These are phyloP conservation scores for Alentia gelatinosa DNA, from an alignment of 2,888 invertebrate species.

Conservation along the genomic window DNA sequence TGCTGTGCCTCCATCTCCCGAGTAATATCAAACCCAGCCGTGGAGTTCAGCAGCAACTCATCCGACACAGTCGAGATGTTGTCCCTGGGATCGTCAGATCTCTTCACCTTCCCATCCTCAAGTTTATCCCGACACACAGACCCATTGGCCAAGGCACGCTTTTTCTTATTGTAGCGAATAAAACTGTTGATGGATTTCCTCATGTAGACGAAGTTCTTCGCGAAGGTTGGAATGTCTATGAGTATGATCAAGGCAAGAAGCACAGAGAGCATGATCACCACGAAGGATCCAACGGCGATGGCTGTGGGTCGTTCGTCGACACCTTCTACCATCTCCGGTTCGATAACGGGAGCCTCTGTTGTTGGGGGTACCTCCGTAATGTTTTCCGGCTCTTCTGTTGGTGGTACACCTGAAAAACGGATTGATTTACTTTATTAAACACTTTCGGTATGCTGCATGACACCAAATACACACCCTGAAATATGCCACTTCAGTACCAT, in stretches of 20 bases:
- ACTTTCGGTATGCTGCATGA: no score
- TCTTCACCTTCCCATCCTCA: neutral
- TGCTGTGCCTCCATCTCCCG: slow-evolving; percentile 27
- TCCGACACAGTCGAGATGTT: neutral
- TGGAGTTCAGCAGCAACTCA: neutral
- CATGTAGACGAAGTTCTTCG: slow-evolving; percentile 7
- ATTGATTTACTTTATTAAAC: no score
- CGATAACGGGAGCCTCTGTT: neutral
- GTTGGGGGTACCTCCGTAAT: neutral
- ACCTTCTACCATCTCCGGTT: neutral
- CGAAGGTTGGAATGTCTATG: slow-evolving; percentile 46
- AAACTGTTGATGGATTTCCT: neutral
- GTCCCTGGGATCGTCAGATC: neutral
- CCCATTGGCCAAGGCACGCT: slow-evolving; percentile 7
- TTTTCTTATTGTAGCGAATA: neutral
- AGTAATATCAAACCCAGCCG: slow-evolving; percentile 20
- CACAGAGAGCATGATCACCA: neutral
- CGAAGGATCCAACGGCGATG: slow-evolving; percentile 34
- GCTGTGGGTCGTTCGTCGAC: slow-evolving; percentile 35
- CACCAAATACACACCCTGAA: no score
- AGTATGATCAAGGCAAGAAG: slow-evolving; percentile 20
- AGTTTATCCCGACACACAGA: neutral
- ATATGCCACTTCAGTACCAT: no score
- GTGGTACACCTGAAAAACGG: slow-evolving; percentile 30
- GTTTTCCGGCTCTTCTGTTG: slow-evolving; percentile 21